A percentile compares a stretch with the other conserved stretches of the same genome.
These are phyloP conservation scores for Ichneumoninae sp. DNA, from an alignment of 2,888 invertebrate genomes.

Conservation along the genomic window DNA sequence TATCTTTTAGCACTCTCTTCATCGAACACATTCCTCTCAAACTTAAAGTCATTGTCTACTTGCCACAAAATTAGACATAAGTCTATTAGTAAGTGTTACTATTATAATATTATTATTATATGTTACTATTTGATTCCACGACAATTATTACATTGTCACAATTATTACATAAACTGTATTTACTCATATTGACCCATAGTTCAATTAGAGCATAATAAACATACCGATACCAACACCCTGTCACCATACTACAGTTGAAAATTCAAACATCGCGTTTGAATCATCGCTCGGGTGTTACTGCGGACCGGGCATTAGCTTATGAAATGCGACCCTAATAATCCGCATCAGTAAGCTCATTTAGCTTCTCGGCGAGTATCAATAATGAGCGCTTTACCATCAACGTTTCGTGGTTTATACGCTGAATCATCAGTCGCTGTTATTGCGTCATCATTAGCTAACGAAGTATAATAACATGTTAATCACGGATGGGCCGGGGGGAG, in stretches of 20 bases:
- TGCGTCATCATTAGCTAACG: slow-evolving; percentile 45
- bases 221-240: not conserved
- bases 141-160: too few relatives aligned
- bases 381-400: not conserved
- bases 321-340: slow-evolving; percentile 21
- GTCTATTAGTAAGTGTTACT: not conserved
- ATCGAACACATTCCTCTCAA: too few relatives aligned
- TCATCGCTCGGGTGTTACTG: not conserved
- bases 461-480: slow-evolving; percentile 44
- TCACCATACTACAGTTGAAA: not conserved
- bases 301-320: slow-evolving; percentile 18
- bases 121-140: too few relatives aligned
- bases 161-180: too few relatives aligned
- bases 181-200: too few relatives aligned
- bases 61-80: not conserved
- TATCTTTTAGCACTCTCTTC: not conserved
- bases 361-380: slow-evolving; percentile 18
- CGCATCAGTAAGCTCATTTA: not conserved
- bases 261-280: not conserved
- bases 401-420: slow-evolving; percentile 17
- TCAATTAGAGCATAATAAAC: too few relatives aligned
- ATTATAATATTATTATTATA: too few relatives aligned
- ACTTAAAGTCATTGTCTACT: too few relatives aligned
- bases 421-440: slow-evolving; percentile 41
- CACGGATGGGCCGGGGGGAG: not conserved